Percentiles rank a stretch among this genome's conserved stretches.
Evolutionary conservation across 2,113 vertebrate species (phyloP).

Genomic region (Thunnus maccoyii): DNA sequence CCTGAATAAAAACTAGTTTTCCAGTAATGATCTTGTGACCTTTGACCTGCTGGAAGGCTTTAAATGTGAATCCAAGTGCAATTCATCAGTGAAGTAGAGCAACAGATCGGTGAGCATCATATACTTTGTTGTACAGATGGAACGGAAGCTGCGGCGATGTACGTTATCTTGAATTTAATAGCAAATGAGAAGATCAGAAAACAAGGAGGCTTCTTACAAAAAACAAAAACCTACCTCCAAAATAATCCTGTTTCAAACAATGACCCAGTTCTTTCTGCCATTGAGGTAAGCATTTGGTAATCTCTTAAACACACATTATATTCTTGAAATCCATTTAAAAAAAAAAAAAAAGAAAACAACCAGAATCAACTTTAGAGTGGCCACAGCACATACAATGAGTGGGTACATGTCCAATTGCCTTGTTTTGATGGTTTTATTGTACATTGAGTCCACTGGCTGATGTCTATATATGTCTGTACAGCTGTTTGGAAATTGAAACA

Average conservation of each 20-base stretch:
- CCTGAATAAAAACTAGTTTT: too few relatives aligned
- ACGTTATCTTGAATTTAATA: not conserved
- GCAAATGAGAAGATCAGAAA: not conserved
- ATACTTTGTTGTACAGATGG: not conserved
- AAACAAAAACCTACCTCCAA: not conserved
- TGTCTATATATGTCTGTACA: conserved; percentile 14
- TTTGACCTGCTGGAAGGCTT: not conserved
- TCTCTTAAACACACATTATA: too few relatives aligned
- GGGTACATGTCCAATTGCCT: not conserved
- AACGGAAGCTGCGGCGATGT: not conserved
- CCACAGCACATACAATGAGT: too few relatives aligned
- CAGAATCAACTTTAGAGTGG: not conserved
- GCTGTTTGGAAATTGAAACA: conserved; percentile 40
- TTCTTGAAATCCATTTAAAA: too few relatives aligned
- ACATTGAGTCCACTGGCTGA: conserved; percentile 2
- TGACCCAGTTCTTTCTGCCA: not conserved
- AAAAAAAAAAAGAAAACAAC: not conserved
- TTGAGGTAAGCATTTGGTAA: too few relatives aligned
- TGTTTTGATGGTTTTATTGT: conserved; percentile 18
- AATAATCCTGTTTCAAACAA: not conserved
- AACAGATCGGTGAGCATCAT: not conserved
- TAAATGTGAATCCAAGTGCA: conserved; percentile 2
- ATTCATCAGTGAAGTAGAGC: not conserved
- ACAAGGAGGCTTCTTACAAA: not conserved
- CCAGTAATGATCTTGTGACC: too few relatives aligned